Conservation (phyloP, 30 jellyfish, hydroid and myxozoan genomes). For the Aurelia sp. region DNA sequence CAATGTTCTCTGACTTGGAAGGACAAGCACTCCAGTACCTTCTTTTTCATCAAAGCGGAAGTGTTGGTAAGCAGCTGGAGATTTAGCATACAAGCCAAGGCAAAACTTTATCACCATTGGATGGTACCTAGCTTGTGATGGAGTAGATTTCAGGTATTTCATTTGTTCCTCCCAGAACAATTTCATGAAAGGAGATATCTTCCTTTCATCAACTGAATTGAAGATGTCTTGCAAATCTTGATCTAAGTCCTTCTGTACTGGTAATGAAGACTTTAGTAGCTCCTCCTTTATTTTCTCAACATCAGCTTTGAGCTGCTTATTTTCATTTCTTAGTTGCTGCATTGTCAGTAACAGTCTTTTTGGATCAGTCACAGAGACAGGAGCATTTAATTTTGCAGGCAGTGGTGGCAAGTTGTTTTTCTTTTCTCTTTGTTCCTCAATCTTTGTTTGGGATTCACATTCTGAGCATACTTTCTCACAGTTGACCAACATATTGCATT, state of each 20-base stretch:
- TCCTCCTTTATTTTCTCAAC: background rate
- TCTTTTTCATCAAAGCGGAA: background rate
- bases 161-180: slow-evolving; percentile 25
- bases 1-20: slow-evolving; percentile 32
- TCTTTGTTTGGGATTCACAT: background rate
- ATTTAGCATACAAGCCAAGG: slow-evolving; percentile 24
- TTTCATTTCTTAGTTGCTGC: slow-evolving; percentile 5
- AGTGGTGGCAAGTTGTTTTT: background rate
- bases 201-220: background rate
- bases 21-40: slow-evolving; percentile 36
- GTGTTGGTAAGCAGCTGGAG: slow-evolving; percentile 26
- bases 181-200: slow-evolving; percentile 20
- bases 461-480: background rate
- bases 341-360: slow-evolving; percentile 15
- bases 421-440: background rate
- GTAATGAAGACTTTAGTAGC: background rate
- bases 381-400: slow-evolving; percentile 37
- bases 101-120: slow-evolving; percentile 16
- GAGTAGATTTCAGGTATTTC: background rate
- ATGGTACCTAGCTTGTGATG: slow-evolving; percentile 18
- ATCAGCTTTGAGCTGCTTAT: slow-evolving; percentile 1
- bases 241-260: background rate
- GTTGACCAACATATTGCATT: background rate
- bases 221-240: slow-evolving; percentile 6
- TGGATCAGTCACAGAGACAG: slow-evolving; percentile 8